phyloP scores from a whole-genome alignment of 2,797 vertebrate genomes.

The Chaetophractus vellerosus region DNA sequence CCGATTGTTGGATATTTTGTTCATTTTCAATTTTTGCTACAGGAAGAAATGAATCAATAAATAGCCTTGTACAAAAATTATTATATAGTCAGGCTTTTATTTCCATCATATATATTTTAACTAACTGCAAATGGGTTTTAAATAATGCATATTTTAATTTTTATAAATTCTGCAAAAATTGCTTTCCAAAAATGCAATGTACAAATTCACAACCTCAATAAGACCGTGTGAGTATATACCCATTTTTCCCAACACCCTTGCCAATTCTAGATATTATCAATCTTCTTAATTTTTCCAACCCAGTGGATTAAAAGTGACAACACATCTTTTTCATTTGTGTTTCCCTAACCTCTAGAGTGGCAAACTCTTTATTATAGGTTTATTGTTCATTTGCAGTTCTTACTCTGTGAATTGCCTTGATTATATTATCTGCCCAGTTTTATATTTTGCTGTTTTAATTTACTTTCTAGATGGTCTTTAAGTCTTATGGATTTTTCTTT shows the following conservation, averaged over 20 bases:
- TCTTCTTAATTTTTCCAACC: neutral
- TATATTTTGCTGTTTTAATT: slow-evolving; percentile 34
- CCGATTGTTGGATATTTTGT: neutral
- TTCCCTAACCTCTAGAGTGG: neutral
- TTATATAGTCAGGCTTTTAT: neutral
- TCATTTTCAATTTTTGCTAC: slow-evolving; percentile 19
- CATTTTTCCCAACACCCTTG: neutral
- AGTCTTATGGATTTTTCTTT: neutral
- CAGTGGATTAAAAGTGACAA: neutral
- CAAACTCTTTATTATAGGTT: slow-evolving; percentile 6
- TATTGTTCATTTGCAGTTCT: neutral
- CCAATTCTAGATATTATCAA: neutral
- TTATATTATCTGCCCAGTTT: slow-evolving; percentile 29
- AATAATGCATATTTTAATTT: slow-evolving; percentile 19
- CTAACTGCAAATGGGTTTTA: neutral
- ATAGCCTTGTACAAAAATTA: neutral
- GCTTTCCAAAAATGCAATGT: neutral
- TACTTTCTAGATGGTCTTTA: slow-evolving; percentile 19
- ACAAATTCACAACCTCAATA: neutral
- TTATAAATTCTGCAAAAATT: neutral
- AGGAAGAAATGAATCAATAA: neutral
- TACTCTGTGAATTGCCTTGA: neutral
- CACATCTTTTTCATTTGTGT: neutral
- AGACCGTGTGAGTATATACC: neutral
- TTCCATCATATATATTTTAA: neutral